Conservation (phyloP, 2,113 vertebrate genomes). For the Phrynosoma platyrhinos region DNA sequence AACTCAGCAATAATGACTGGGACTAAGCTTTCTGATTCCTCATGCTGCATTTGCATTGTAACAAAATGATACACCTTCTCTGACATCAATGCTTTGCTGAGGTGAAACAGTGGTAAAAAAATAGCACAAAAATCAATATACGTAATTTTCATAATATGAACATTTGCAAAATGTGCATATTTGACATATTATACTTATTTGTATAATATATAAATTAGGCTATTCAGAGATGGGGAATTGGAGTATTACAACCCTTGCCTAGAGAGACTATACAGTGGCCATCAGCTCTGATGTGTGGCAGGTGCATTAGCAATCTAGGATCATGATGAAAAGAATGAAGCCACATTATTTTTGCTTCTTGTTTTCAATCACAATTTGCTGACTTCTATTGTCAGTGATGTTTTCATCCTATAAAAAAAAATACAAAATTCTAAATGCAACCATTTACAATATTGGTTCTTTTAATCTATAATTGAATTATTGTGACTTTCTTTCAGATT, state of each 20-base stretch:
- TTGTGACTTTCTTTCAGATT: conserved; percentile 50
- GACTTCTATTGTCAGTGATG: conserved; percentile 48
- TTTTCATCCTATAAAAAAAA: conserved; percentile 24
- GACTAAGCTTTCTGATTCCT: too few species aligned
- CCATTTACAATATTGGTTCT: conserved; percentile 39
- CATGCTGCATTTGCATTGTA: too few species aligned
- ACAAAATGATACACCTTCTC: too few species aligned
- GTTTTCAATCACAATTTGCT: conserved; percentile 60
- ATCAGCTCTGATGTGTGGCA: conserved; percentile 60
- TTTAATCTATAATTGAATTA: conserved; percentile 43
- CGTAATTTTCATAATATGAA: too few species aligned
- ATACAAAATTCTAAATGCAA: background rate
- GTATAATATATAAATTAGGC: too few species aligned
- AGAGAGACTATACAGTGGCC: conserved; percentile 42
- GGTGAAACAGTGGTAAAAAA: too few species aligned
- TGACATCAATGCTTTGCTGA: too few species aligned
- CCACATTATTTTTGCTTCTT: conserved; percentile 48
- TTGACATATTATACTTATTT: too few species aligned
- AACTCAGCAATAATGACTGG: too few species aligned
- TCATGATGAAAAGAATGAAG: conserved; percentile 57
- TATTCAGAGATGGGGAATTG: too few species aligned
- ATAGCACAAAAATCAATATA: too few species aligned
- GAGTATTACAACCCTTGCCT: background rate
- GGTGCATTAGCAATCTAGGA: conserved; percentile 30
- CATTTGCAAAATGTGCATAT: too few species aligned